Evolutionary conservation across 2,113 vertebrate species (phyloP), one percentile per base, ranked within the genome.

Genomic region (Silurus glanis): DNA sequence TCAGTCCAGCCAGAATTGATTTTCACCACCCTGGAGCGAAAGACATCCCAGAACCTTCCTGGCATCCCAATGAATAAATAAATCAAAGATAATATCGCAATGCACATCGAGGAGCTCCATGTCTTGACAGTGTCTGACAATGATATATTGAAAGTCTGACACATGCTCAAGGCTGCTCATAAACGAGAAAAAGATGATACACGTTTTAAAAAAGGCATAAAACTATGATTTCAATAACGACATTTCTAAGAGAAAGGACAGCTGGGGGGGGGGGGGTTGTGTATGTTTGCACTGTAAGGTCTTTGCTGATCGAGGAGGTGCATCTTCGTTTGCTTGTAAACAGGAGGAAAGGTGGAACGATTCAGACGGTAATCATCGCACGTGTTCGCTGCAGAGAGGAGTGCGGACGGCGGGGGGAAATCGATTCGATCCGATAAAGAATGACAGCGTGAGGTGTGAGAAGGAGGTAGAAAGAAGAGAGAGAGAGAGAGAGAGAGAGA

Each of bases 371-470:
- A 75, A 81, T 89, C 79, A 64, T 19, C 53, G 61, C 47, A n/a
- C 56, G 12, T 87, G 85, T 89, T 87, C 78, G 78, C 78, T 67
- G 80, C 25, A 21, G 62, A 23, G 47, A 8, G 10, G 23, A 53
- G 67, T n/a, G 55, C 21, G 59, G 78, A 45, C 28, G 21, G 47
- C 13, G 58, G 51, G 58, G 51, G 14, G 49, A 17, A 62, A 59
- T 61, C 78, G 47, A 80, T 47, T 80, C 23, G 10, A 61, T 80
- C 61, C 19, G 19, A 37, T 61, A 53, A 82, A 82, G 85, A 74
- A 66, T 66, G 78, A 84, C 75, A 86, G 85, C 72, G 21, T 67
- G 75, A 86, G 76, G 88, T 86, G 83, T 84, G 28, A 64, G 56
- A 85, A 86, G 56, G 59, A 74, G 84, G 28, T 28, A 71, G 80